A percentile compares a stretch with the other conserved stretches of the same genome.
Conservation (phyloP, 23 tunicate species). For the Trididemnum miniatum region DNA sequence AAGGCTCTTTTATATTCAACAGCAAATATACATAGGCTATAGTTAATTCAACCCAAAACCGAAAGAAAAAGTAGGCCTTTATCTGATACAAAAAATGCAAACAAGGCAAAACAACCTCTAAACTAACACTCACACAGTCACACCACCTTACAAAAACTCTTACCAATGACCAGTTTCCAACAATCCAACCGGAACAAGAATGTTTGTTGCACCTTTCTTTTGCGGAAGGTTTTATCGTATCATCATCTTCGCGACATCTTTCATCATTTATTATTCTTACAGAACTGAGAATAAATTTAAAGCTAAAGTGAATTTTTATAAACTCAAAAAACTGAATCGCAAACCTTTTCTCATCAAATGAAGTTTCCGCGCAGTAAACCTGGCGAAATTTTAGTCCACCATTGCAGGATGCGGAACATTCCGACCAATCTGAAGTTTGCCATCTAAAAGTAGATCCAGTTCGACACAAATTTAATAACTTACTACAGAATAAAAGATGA, state of each 20-base stretch:
- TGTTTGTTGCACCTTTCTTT: constrained; percentile 39
- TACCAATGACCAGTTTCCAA: constrained; percentile 63
- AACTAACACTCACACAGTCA: no score
- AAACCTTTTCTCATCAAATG: not conserved
- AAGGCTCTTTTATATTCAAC: no score
- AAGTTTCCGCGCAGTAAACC: constrained; percentile 44
- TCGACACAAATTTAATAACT: no score
- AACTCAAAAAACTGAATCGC: no score
- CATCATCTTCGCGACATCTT: constrained; percentile 28
- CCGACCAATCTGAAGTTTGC: constrained; percentile 44
- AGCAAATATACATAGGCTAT: no score
- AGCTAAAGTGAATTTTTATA: no score
- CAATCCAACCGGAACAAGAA: constrained; percentile 50
- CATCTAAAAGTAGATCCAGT: constrained; percentile 46
- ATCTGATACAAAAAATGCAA: not conserved
- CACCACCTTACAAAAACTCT: not conserved
- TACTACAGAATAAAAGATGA: no score
- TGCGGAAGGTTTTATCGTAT: not conserved
- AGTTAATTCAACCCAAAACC: no score
- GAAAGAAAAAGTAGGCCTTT: no score
- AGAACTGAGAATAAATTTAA: not conserved
- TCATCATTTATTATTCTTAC: constrained; percentile 12
- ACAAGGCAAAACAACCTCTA: not conserved
- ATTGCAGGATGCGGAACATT: constrained; percentile 47
- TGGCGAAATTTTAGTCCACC: constrained; percentile 46